Evolutionary conservation across 2,888 invertebrate genomes (phyloP).

Genomic region (Azorinus chamasolen): DNA sequence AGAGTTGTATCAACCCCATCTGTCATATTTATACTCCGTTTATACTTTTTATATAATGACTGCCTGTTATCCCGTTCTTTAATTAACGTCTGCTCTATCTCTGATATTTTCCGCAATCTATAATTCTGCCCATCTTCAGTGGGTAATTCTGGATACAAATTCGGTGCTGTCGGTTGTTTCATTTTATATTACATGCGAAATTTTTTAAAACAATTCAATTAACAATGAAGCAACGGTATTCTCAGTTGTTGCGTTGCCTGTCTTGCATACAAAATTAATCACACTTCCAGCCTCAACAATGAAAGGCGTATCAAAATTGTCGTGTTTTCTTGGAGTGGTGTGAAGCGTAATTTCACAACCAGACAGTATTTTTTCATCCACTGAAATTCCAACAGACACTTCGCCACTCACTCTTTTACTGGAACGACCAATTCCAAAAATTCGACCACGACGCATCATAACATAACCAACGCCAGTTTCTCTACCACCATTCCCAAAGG

Average conservation of each 20-base stretch:
- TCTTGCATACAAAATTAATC: slow-evolving; percentile 27
- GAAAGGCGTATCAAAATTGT: slow-evolving; percentile 15
- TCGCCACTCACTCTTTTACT: slow-evolving; percentile 22
- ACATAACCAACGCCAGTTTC: slow-evolving; percentile 17
- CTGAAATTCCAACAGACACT: slow-evolving; percentile 27
- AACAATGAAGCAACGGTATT: slow-evolving; percentile 34
- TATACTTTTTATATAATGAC: slow-evolving; percentile 52
- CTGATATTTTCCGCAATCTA: slow-evolving; percentile 53
- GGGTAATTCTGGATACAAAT: slow-evolving; percentile 42
- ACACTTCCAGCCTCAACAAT: slow-evolving; percentile 26
- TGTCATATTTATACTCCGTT: slow-evolving; percentile 43
- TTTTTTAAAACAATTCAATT: slow-evolving; percentile 17
- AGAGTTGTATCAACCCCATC: slow-evolving; percentile 47
- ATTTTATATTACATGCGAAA: slow-evolving; percentile 33
- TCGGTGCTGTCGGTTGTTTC: slow-evolving; percentile 48
- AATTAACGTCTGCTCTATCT: slow-evolving; percentile 23
- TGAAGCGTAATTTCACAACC: slow-evolving; percentile 26
- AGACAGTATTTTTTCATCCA: slow-evolving; percentile 19
- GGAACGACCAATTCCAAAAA: slow-evolving; percentile 27
- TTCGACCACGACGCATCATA: slow-evolving; percentile 31
- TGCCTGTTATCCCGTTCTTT: slow-evolving; percentile 28
- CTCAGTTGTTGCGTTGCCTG: slow-evolving; percentile 27
- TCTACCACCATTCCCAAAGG: slow-evolving; percentile 21
- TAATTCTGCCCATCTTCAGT: slow-evolving; percentile 55
- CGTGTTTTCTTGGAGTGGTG: slow-evolving; percentile 21